Conservation (phyloP, 2,797 vertebrate species). For the Pteropus rufus region DNA sequence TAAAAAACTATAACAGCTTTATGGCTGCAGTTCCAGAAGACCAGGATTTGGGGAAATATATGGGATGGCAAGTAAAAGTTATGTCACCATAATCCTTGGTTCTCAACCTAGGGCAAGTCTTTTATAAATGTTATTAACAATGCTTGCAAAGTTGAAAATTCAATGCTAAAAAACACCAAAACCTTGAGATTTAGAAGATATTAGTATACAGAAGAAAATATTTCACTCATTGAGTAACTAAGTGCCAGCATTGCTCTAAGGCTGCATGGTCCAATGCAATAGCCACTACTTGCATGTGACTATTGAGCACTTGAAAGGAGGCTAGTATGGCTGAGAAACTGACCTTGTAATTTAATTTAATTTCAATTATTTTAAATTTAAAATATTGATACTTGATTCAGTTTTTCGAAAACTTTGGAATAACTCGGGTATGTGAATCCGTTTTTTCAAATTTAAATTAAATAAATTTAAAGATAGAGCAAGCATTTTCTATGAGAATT, state of each 20-base stretch:
- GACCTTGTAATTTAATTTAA: neutral
- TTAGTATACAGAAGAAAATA: neutral
- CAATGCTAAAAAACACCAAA: neutral
- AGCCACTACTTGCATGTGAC: neutral
- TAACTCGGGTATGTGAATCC: neutral
- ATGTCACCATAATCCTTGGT: neutral
- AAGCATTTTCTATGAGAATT: slow-evolving; percentile 29
- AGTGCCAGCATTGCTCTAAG: neutral
- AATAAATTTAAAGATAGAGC: slow-evolving; percentile 19
- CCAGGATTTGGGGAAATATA: neutral
- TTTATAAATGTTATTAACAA: neutral
- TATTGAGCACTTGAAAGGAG: neutral
- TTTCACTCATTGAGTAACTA: neutral
- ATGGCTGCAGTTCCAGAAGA: neutral
- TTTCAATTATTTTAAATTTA: slow-evolving; percentile 28
- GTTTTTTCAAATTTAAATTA: slow-evolving; percentile 31
- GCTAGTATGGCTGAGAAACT: neutral
- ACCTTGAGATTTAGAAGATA: neutral
- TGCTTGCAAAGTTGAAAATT: neutral
- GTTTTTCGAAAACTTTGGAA: slow-evolving; percentile 30
- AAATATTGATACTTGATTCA: neutral
- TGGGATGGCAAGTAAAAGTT: neutral
- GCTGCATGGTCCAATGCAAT: neutral
- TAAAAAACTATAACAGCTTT: neutral
- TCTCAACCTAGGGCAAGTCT: neutral